These are phyloP conservation scores for Cyclargus thomasi DNA, from an alignment of 1,140 invertebrate genomes.

Conservation along the genomic window DNA sequence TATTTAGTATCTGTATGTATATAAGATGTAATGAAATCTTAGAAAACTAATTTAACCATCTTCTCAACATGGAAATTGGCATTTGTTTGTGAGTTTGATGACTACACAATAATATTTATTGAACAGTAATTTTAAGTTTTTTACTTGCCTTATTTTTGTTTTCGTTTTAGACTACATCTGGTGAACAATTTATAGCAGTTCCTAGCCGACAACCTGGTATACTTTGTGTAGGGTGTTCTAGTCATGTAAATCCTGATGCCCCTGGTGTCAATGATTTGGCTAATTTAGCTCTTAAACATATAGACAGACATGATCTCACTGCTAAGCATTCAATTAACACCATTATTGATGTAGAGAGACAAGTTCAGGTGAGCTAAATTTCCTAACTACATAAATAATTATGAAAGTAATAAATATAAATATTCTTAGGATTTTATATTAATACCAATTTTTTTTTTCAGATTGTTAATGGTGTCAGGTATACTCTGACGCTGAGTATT, in stretches of 20 bases:
- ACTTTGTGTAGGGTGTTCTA: constrained; percentile 58
- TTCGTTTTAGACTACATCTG: constrained; percentile 52
- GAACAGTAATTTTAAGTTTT: too few relatives aligned
- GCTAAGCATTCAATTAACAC: constrained; percentile 47
- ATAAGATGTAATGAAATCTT: too few relatives aligned
- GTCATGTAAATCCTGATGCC: constrained; percentile 58
- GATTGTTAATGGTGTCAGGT: constrained; percentile 71
- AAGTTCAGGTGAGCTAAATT: constrained; percentile 58
- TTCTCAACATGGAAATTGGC: too few relatives aligned
- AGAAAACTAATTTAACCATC: too few relatives aligned
- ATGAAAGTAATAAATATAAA: not conserved
- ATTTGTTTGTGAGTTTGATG: too few relatives aligned
- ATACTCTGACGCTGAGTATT: constrained; percentile 57
- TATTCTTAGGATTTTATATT: too few relatives aligned
- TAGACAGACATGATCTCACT: constrained; percentile 55
- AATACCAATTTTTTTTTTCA: constrained; percentile 37
- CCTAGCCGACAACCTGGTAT: constrained; percentile 41
- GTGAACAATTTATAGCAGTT: constrained; percentile 70
- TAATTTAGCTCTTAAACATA: constrained; percentile 48
- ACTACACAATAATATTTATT: too few relatives aligned
- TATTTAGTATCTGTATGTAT: too few relatives aligned
- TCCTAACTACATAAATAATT: not conserved
- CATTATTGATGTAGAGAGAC: constrained; percentile 62
- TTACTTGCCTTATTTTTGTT: not conserved
- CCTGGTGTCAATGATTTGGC: constrained; percentile 59